phyloP scores from a whole-genome alignment of 1,140 invertebrate species.

The Euwallacea fornicatus region DNA sequence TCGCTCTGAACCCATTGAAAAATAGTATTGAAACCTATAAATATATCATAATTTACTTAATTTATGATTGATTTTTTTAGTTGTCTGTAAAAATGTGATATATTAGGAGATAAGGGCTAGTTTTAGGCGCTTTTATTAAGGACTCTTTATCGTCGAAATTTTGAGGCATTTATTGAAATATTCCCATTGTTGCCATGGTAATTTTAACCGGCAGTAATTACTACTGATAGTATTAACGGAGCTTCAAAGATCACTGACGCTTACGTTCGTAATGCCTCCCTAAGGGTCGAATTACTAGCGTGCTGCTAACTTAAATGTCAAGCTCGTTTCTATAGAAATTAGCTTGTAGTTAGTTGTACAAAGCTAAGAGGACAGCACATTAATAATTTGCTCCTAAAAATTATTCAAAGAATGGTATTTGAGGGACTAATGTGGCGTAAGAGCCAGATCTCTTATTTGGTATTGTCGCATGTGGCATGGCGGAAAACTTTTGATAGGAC shows the following conservation, averaged over 20 bases:
- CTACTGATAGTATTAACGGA: not conserved
- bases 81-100: slow-evolving; percentile 38
- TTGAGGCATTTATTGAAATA: not conserved
- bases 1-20: not conserved
- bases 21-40: slow-evolving; percentile 17
- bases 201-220: not conserved
- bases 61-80: slow-evolving; percentile 25
- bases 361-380: too few species aligned
- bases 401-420: too few species aligned
- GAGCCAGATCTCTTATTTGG: too few species aligned
- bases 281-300: too few species aligned
- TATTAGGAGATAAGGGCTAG: slow-evolving; percentile 23
- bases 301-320: too few species aligned
- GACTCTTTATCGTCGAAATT: not conserved
- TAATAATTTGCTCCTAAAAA: too few species aligned
- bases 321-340: too few species aligned
- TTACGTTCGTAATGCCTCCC: too few species aligned
- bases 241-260: not conserved
- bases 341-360: too few species aligned
- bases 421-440: too few species aligned
- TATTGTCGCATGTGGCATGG: too few species aligned
- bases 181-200: not conserved
- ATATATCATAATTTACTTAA: slow-evolving; percentile 32
- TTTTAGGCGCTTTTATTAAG: not conserved
- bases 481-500: too few species aligned